phyloP scores from a whole-genome alignment of 64 coral and sea anemone genomes.

The Porites australiensis region DNA sequence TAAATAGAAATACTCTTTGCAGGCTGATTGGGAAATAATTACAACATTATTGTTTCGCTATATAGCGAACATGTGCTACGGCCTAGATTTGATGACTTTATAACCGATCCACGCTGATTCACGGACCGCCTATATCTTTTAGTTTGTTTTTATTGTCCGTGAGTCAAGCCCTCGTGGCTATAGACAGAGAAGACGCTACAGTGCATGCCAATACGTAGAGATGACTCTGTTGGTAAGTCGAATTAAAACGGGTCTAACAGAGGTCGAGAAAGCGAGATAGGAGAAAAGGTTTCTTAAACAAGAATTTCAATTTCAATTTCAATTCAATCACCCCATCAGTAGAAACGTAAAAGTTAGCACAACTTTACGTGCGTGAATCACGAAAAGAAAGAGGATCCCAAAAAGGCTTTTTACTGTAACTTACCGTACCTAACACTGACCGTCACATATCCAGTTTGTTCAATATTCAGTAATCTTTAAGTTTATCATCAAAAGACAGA shows the following conservation, averaged over 20 bases:
- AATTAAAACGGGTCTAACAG: neutral
- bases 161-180: neutral
- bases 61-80: conserved; percentile 22
- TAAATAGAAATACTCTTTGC: neutral
- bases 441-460: too few relatives aligned
- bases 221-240: neutral
- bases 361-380: neutral
- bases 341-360: too few relatives aligned
- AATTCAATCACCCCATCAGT: neutral
- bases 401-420: too few relatives aligned
- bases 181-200: too few relatives aligned
- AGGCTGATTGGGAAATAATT: conserved; percentile 53
- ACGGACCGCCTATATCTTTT: conserved; percentile 19
- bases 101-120: conserved; percentile 28
- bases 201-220: neutral
- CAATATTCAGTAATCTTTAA: too few relatives aligned
- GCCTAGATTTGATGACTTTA: conserved; percentile 39
- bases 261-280: neutral
- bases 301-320: neutral
- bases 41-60: conserved; percentile 27
- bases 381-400: too few relatives aligned
- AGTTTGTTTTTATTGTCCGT: conserved; percentile 42
- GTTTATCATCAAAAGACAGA: too few relatives aligned
- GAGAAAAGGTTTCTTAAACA: neutral
- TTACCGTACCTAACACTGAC: too few relatives aligned